Evolutionary conservation across 2,113 vertebrate genomes (phyloP).

Genomic region (Setophaga coronata): DNA sequence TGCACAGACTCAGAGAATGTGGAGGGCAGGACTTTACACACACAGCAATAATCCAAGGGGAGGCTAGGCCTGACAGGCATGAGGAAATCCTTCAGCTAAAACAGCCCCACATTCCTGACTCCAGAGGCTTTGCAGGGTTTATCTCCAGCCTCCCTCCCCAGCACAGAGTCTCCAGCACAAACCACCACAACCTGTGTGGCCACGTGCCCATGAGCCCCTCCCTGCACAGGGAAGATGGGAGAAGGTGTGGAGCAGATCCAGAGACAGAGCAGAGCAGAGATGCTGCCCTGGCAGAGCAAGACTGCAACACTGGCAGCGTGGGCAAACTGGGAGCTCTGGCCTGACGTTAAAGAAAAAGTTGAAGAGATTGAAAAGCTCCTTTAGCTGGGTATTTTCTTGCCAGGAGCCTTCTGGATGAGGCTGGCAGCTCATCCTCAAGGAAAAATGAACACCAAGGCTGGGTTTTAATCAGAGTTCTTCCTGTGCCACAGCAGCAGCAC

Average conservation of each 20-base stretch:
- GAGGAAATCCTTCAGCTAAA: not conserved
- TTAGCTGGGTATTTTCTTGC: not conserved
- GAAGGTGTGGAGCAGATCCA: not conserved
- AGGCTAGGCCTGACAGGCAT: not conserved
- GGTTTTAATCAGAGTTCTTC: not conserved
- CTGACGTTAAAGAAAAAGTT: not conserved
- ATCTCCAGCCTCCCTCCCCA: not conserved
- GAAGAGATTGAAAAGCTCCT: not conserved
- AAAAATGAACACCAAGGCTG: not conserved
- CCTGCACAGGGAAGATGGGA: not conserved
- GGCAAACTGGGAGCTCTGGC: not conserved
- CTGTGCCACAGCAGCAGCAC: not conserved
- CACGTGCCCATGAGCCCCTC: not conserved
- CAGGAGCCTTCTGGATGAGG: not conserved
- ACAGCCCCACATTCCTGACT: not conserved
- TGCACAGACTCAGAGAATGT: not conserved
- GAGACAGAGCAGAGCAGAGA: not conserved
- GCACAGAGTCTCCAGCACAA: not conserved
- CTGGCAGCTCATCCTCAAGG: not conserved
- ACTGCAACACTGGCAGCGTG: fast-evolving
- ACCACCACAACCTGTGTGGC: not conserved
- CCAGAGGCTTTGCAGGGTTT: not conserved
- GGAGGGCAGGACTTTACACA: not conserved
- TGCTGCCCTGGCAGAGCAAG: not conserved
- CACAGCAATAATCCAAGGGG: not conserved